Conservation (phyloP, 2,888 invertebrate genomes). For the Drosophila tripunctata region DNA sequence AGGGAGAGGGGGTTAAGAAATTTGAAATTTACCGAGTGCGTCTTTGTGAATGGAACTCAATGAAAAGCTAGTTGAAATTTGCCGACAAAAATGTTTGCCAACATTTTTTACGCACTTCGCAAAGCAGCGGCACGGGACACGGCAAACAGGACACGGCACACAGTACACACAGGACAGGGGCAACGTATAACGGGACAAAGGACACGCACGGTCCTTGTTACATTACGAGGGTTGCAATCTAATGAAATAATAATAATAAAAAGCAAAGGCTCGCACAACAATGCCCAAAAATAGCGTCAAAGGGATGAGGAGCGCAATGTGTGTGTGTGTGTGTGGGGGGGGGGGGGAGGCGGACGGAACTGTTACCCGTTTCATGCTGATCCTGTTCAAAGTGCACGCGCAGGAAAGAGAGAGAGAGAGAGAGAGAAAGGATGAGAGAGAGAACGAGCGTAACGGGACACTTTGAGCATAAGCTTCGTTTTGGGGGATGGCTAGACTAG, state of each 20-base stretch:
- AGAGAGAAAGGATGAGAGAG: not conserved
- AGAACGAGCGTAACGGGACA: constrained; percentile 50
- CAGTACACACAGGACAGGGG: constrained; percentile 7
- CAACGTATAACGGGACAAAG: constrained; percentile 22
- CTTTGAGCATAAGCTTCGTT: not conserved
- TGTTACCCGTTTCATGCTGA: constrained; percentile 57
- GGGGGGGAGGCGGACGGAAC: not conserved
- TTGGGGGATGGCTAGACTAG: too few relatives aligned
- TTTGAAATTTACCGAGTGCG: not conserved
- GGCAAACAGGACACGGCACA: constrained; percentile 2
- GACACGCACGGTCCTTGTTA: constrained; percentile 35
- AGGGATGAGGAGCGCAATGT: not conserved
- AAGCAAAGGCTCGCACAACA: constrained; percentile 47
- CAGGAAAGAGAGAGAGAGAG: constrained; percentile 11
- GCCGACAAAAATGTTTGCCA: constrained; percentile 39
- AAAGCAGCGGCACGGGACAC: constrained; percentile 22
- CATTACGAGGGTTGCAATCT: constrained; percentile 68
- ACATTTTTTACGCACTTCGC: constrained; percentile 51
- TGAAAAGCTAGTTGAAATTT: not conserved
- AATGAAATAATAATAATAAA: constrained; percentile 75
- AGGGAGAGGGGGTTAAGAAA: not conserved
- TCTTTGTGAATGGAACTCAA: not conserved
- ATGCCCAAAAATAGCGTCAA: constrained; percentile 11
- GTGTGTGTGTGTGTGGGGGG: not conserved
- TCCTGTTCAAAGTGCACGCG: constrained; percentile 36